A percentile compares a stretch with the other conserved stretches of the same genome.
These are phyloP conservation scores for Apamea anceps DNA, from an alignment of 2,888 invertebrate genomes.

Conservation along the genomic window DNA sequence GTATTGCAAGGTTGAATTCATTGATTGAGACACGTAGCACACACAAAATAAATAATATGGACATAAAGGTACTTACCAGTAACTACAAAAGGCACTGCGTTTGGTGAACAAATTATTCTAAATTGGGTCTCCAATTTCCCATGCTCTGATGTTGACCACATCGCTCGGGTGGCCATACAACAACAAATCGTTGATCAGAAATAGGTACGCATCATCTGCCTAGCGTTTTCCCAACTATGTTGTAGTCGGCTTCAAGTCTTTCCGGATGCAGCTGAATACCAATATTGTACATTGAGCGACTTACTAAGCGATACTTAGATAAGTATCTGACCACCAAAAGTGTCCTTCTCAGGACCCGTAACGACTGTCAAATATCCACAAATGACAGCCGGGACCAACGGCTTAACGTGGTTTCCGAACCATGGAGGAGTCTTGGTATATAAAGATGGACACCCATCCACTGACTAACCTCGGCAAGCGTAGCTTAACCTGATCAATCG, in stretches of 20 bases:
- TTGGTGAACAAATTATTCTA: constrained; percentile 11
- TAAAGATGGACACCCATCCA: neutral
- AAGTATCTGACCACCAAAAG: neutral
- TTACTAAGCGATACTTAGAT: too few relatives aligned
- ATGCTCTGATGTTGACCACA: neutral
- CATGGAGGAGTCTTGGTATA: neutral
- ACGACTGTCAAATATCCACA: neutral
- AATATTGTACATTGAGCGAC: neutral
- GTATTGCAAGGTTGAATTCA: constrained; percentile 6
- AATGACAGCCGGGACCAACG: neutral
- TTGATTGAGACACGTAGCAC: constrained; percentile 4
- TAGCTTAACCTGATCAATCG: neutral
- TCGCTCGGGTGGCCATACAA: neutral
- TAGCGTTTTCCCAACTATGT: neutral
- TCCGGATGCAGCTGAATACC: neutral
- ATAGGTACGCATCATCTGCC: neutral
- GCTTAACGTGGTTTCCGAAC: neutral
- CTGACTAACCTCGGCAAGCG: neutral
- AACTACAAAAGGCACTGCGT: neutral
- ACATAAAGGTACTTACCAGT: neutral
- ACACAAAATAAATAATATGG: neutral
- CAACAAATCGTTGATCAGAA: constrained; percentile 1
- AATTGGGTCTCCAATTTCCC: constrained; percentile 10
- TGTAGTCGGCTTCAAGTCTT: neutral
- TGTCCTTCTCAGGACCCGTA: neutral